These are phyloP conservation scores for Cantharis rustica DNA, from an alignment of 2,888 invertebrate genomes.

Conservation along the genomic window DNA sequence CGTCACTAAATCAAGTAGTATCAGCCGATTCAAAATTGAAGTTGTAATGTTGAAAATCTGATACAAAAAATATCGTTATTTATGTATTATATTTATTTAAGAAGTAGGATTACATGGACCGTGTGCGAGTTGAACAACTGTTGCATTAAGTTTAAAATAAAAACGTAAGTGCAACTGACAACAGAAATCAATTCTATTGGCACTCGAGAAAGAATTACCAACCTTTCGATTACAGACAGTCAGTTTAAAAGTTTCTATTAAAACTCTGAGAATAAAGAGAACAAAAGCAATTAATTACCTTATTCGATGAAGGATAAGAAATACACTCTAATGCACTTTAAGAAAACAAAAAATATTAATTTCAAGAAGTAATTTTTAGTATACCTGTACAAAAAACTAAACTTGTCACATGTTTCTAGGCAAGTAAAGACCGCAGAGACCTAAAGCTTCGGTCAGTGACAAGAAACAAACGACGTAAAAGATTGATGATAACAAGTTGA, in stretches of 20 bases:
- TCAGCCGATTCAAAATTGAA: slow-evolving; percentile 33
- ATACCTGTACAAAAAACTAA: slow-evolving; percentile 24
- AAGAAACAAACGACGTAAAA: slow-evolving; percentile 53
- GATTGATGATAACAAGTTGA: slow-evolving; percentile 54
- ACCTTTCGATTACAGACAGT: not conserved
- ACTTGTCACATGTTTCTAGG: slow-evolving; percentile 25
- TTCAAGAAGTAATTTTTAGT: slow-evolving; percentile 23
- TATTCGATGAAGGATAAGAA: slow-evolving; percentile 6
- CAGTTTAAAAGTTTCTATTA: not conserved
- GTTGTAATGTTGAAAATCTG: slow-evolving; percentile 2
- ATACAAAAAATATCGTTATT: not conserved
- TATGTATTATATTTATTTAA: not conserved
- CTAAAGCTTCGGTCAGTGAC: slow-evolving; percentile 41
- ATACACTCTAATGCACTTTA: slow-evolving; percentile 8
- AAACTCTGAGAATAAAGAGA: not conserved
- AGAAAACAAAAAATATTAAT: slow-evolving; percentile 25
- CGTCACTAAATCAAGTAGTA: slow-evolving; percentile 32
- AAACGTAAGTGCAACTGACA: slow-evolving; percentile 1
- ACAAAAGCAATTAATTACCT: slow-evolving; percentile 22
- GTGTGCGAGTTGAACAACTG: not conserved
- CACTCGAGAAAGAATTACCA: not conserved
- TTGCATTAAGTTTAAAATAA: not conserved
- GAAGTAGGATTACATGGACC: not conserved
- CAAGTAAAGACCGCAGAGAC: slow-evolving; percentile 32
- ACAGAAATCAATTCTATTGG: not conserved